Percentiles rank a stretch among this genome's conserved stretches.
Evolutionary conservation across 2,888 invertebrate genomes (phyloP).

Genomic region (Chymomyza procnemis): DNA sequence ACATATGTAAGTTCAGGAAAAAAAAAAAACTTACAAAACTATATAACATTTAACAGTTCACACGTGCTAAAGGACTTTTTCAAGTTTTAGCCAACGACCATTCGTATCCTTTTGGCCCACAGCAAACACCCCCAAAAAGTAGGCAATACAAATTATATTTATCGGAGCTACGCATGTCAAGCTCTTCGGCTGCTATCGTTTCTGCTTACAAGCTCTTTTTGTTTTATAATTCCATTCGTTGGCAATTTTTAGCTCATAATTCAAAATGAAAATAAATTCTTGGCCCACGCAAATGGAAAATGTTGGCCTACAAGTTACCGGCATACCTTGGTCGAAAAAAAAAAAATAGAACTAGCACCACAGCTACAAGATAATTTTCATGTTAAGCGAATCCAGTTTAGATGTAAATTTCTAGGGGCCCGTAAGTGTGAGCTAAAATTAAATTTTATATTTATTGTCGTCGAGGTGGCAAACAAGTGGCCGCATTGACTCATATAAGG

Average conservation of each 20-base stretch:
- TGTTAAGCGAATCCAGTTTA: constrained; percentile 39
- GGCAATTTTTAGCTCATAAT: constrained; percentile 49
- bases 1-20: neutral
- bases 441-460: constrained; percentile 44
- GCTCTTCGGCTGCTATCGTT: neutral
- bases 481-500: neutral
- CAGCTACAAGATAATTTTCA: neutral
- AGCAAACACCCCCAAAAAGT: constrained; percentile 19
- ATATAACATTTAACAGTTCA: neutral
- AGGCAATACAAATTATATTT: constrained; percentile 48
- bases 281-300: neutral
- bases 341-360: neutral
- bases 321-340: neutral
- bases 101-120: constrained; percentile 14
- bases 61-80: neutral
- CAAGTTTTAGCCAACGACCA: neutral
- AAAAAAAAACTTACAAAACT: neutral
- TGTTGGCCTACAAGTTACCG: neutral
- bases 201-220: constrained; percentile 35
- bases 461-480: neutral
- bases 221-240: constrained; percentile 33
- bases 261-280: constrained; percentile 60
- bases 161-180: constrained; percentile 57
- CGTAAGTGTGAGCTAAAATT: constrained; percentile 9
- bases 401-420: constrained; percentile 50